Evolutionary conservation across 2,113 vertebrate genomes (phyloP), one percentile per base, ranked within the genome.

Genomic region (Toxostoma redivivum): DNA sequence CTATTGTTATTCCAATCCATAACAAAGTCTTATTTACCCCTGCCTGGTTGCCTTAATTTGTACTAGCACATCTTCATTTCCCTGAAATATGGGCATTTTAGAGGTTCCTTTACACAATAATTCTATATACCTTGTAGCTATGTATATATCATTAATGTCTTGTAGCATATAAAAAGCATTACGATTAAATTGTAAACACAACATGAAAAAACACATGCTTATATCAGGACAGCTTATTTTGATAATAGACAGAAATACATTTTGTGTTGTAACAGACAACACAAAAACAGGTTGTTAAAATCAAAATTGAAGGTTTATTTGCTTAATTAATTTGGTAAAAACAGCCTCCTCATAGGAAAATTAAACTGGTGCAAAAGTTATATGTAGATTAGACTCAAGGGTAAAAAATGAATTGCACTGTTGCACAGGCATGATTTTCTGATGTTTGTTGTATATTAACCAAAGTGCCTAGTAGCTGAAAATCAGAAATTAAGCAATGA

Each of bases 261-360:
- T 81, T 82, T 81, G 3, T 85, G 17, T 87, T 20, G 5, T 73
- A 61, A 73, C 13, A 69, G 15, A 10, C 12, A 86, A 57, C 35
- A 14, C 45, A 70, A 69, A 37, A 67, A 7, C 12, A 51, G 21
- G 8, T 57, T 54, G 10, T 72, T 88, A 57, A 88, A 94, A 82
- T 77, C 5, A 80, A 86, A 92, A 70, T 2, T 38, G 38, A 83
- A 82, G 10, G 23, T 83, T 91, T 74, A 56, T 90, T 90, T 83
- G 20, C 35, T 88, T 77, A 62, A 86, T 94, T 86, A 85, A 44
- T 77, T 86, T 90, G 11, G 53, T 53, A 80, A 79, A 94, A 92
- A 9, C 24, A 87, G 19, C 30, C 35, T 82, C 25, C 58, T 78
- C 44, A 40, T 9, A 66, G 33, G 19, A 82, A 90, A 78, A 81